Base-by-base conservation (phyloP, 1,140 invertebrate species). In the Macrobrachium rosenbergii region DNA sequence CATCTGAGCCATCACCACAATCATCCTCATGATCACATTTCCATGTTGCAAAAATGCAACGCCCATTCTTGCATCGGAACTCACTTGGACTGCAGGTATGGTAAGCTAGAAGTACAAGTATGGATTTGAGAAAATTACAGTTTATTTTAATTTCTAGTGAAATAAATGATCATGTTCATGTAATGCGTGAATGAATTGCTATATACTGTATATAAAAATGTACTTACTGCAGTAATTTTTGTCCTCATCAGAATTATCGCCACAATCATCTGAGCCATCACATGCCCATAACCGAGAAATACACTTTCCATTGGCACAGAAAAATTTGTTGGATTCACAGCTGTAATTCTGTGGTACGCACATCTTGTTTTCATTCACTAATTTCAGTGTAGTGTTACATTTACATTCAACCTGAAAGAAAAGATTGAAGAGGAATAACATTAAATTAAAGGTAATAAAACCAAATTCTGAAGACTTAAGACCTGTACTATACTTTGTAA, bases 221-320 rank as follows among this genome's bases (percentile, higher is more conserved):
- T 79, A 93, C 94, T 94, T 92, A 96, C 95, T 94, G 92, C 98
- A 99, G 91, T 98, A 99, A 90, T 96, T 96, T 23, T 93, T 93
- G 91, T 98, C 96, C 93, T 99, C 99, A 92, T 99, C 98, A 5
- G 96, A 96, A 43, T 95, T 96, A 92, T 99, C 99, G 0, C 96
- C 96, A 91, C 98, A 99, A 90, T 99, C 97, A 90, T 98, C 96
- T 89, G 99, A 98, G 0, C 96, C 96, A 92, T 99, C 98, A 92
- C 98, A 99, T 6, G 97, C 96, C 97, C 98, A 99, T 94, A 98
- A 96, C 76, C 97, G 93, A 0, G 96, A 97, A 83, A 99, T 98
- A 91, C 98, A 99, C 90, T 98, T 96, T 11, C 97, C 97, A 92
- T 99, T 99, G 16, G 94, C 94, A 91, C 99, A 99, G 88, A 96